A percentile compares a stretch with the other conserved stretches of the same genome.
These are phyloP conservation scores for Paramisgurnus dabryanus DNA, from an alignment of 2,113 vertebrate species.

Conservation along the genomic window DNA sequence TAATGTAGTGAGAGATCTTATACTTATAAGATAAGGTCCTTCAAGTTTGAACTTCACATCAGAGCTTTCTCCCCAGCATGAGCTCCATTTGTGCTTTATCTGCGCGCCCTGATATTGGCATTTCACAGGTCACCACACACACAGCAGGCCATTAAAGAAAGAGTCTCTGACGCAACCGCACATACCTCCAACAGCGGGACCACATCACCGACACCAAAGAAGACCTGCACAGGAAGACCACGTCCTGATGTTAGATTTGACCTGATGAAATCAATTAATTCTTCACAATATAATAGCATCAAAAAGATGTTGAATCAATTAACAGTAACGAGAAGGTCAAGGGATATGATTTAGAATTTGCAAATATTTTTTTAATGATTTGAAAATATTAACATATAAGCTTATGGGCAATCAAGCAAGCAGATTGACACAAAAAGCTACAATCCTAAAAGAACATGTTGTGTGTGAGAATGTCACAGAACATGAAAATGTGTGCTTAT, in stretches of 20 bases:
- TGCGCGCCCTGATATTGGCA: constrained; percentile 41
- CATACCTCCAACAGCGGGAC: constrained; percentile 25
- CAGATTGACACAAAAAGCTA: background rate
- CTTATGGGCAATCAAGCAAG: background rate
- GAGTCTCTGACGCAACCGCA: constrained; percentile 48
- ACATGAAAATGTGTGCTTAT: background rate
- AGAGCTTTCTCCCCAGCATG: constrained; percentile 47
- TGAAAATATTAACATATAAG: background rate
- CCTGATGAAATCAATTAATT: constrained; percentile 31
- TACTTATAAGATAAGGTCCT: constrained; percentile 22
- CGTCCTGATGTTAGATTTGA: background rate
- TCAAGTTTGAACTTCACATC: constrained; percentile 57
- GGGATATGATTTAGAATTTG: background rate
- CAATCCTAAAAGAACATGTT: background rate
- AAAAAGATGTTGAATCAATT: constrained; percentile 13
- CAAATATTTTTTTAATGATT: background rate
- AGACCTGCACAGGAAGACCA: constrained; percentile 13
- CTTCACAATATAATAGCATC: constrained; percentile 2
- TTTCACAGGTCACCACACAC: constrained; percentile 45
- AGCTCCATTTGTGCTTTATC: constrained; percentile 44
- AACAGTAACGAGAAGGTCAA: background rate
- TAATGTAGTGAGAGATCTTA: constrained; percentile 7
- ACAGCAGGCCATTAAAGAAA: constrained; percentile 53
- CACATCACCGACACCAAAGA: constrained; percentile 22
- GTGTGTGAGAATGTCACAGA: background rate